These are phyloP conservation scores for Thomomys bottae DNA, from an alignment of 2,113 vertebrate genomes.

Conservation along the genomic window DNA sequence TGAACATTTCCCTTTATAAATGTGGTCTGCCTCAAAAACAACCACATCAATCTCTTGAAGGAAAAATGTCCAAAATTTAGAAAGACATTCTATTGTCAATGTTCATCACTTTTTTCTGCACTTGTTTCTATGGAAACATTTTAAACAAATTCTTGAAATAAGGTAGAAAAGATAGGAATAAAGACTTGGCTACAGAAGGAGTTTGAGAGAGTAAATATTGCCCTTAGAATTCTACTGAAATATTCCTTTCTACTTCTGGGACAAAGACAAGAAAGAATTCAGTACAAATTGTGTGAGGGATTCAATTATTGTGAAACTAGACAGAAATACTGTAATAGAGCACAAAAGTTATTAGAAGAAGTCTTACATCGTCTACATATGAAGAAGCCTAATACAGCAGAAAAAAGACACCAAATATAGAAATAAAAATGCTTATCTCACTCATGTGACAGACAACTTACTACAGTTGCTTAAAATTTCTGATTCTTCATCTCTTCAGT, in stretches of 20 bases:
- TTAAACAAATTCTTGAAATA: constrained; percentile 67
- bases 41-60: constrained; percentile 31
- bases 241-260: constrained; percentile 13
- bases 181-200: constrained; percentile 29
- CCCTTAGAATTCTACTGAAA: constrained; percentile 57
- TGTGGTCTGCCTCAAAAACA: neutral
- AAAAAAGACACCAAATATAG: neutral
- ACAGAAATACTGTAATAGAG: constrained; percentile 1
- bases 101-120: constrained; percentile 42
- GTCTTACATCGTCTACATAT: neutral
- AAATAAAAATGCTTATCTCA: neutral
- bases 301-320: constrained; percentile 48
- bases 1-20: constrained; percentile 24
- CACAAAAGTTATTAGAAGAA: neutral
- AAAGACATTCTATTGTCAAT: constrained; percentile 18
- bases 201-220: constrained; percentile 54
- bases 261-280: constrained; percentile 43
- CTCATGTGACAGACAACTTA: neutral
- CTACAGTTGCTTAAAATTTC: constrained; percentile 11
- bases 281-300: neutral
- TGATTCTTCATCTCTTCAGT: neutral
- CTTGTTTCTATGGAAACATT: constrained; percentile 64
- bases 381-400: neutral
- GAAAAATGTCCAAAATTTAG: constrained; percentile 55
- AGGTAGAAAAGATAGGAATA: constrained; percentile 56